Base-by-base conservation (phyloP, 2,888 invertebrate genomes). In the Nectonema munidae region DNA sequence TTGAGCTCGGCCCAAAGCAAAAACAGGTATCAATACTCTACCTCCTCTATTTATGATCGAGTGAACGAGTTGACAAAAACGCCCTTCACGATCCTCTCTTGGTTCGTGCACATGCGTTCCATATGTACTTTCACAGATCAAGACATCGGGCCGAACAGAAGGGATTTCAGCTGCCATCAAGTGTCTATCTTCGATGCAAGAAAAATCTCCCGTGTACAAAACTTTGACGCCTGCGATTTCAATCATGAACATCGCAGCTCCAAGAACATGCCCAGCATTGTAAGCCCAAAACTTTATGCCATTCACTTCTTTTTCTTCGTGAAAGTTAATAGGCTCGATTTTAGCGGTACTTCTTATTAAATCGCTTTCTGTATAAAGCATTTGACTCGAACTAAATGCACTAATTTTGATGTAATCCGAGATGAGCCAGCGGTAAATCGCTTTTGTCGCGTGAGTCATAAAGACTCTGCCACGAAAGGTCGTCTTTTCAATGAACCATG, bases 241-340 rank as follows among this genome's bases (percentile, higher is more conserved):
- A 42, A 99, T 76, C 83, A 95, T 86, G 54, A 99, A 99, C 89
- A 99, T 99, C 39, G 89, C 89, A 0, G 95, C 95, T 0, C 95
- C 95, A 1, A 99, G 61, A 2, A 95, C 95, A 56, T 95, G 95
- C 0, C 95, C 95, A 0, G 95, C 95, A 53, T 81, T 79, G 55
- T 95, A 99, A 0, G 86, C 83, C 75, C 89, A 89, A 59, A 99
- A 95, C 49, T 76, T 68, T 1, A 95, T 69, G 0, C 86, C 37
- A 49, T 76, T 69, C 1, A 95, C 74, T 49, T 89, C 89, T 48
- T 79, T 79, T 54, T 95, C 89, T 48, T 51, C 49, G 44, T 58
- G 86, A 49, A 86, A 89, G 59, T 86, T 83, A 9, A 86, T 71
- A 0, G 83, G 81, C 61, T 95, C 89, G 44, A 99, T 95, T 52